Evolutionary conservation across 2,113 vertebrate species (phyloP).

Genomic region (Girardinichthys multiradiatus): DNA sequence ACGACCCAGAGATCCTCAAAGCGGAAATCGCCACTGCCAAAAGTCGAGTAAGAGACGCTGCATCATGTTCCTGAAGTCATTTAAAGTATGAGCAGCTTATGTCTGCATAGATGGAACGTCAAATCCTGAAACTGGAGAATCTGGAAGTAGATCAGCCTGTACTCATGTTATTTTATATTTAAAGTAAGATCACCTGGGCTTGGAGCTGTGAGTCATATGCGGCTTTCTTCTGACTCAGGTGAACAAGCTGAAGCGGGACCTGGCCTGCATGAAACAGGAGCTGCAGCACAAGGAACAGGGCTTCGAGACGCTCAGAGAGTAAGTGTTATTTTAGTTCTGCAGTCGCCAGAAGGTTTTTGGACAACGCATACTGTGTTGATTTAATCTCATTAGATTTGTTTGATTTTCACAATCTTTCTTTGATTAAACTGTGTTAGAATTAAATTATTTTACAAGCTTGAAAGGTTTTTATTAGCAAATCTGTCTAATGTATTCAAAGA

Average conservation of each 20-base stretch:
- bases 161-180: not conserved
- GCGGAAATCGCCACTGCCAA: conserved; percentile 97
- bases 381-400: too few species aligned
- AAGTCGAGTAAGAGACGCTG: conserved; percentile 87
- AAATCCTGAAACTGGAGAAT: too few species aligned
- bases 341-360: not conserved
- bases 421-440: too few species aligned
- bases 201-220: not conserved
- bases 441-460: too few species aligned
- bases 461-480: too few species aligned
- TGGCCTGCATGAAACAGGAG: conserved; percentile 94
- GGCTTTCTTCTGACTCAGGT: conserved; percentile 79
- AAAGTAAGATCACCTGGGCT: not conserved
- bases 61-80: not conserved
- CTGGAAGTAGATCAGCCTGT: too few species aligned
- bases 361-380: not conserved
- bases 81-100: too few species aligned
- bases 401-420: too few species aligned
- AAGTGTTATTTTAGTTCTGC: conserved; percentile 39
- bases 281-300: conserved; percentile 95
- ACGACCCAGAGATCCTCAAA: conserved; percentile 98
- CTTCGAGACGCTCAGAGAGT: conserved; percentile 94
- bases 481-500: too few species aligned
- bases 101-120: too few species aligned
- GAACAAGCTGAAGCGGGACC: conserved; percentile 94